Evolutionary conservation across 2,113 vertebrate species (phyloP).

Genomic region (Microcebus lehilahytsara): DNA sequence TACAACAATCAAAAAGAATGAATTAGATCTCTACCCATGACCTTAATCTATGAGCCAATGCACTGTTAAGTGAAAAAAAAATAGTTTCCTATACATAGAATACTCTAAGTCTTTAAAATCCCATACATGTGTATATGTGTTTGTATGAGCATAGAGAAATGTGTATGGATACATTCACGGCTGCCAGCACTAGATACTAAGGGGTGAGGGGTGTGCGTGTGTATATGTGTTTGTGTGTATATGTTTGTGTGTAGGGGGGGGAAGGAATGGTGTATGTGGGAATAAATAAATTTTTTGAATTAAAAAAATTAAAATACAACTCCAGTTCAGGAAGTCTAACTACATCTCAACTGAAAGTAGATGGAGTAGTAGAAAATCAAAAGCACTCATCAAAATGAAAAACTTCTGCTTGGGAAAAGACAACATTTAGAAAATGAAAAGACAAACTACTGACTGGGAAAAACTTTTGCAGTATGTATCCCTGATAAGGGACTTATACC

Average conservation of each 20-base stretch:
- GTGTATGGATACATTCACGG: neutral
- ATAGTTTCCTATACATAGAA: neutral
- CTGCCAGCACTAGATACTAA: neutral
- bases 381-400: neutral
- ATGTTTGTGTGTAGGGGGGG: fast-evolving
- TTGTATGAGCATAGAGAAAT: neutral
- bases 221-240: neutral
- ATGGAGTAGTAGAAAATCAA: neutral
- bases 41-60: neutral
- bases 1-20: neutral
- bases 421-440: neutral
- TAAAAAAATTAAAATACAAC: neutral
- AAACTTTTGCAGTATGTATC: neutral
- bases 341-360: neutral
- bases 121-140: neutral
- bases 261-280: no score
- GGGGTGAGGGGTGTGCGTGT: neutral
- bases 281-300: neutral
- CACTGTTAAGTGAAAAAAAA: neutral
- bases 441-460: neutral
- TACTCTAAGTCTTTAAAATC: neutral
- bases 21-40: neutral
- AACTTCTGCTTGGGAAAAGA: neutral
- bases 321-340: neutral
- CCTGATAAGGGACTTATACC: neutral